Base-by-base conservation (phyloP, 2,888 invertebrate species). In the Caradrina clavipalpis region DNA sequence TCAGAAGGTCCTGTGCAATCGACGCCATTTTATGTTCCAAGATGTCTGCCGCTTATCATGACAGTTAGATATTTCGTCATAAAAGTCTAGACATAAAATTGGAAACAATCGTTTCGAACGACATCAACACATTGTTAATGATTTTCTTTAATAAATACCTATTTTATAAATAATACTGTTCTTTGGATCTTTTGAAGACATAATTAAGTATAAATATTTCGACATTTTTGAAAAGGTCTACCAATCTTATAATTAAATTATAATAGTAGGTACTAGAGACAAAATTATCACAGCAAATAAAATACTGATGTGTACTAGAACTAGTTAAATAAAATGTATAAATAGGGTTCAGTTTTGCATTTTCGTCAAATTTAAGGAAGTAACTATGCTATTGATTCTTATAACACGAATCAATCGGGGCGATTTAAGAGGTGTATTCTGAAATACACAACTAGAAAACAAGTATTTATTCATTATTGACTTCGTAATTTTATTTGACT, bases 271-370 rank as follows among this genome's bases (percentile, higher is more conserved):
- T 64, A 76, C 78, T 75, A 65, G 4, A 69, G 56, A 50, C 75
- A 64, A 75, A 83, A 75, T 70, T 83, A 83, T 83, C 83, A 83
- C 83, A 83, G 83, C 66, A 83, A 83, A 73, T 69, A 65, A 81
- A 71, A 77, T 82, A 82, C 69, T 65, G 63, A 58, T 55, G 4
- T 17, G 60, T 35, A 67, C 64, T 80, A 71, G 64, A 70, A 75
- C 57, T 68, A 69, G 51, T 26, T 57, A 57, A 66, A 15, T 42
- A 42, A 66, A 22, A 67, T 11, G 45, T 54, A 39, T 35, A 2
- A 39, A 11, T 26, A 26, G 4, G 26, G 26, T 26, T 26, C 26
- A 26, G 26, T 26, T 26, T 26, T 26, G 26, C 26, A 26, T 26
- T 3, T 26, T 26, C 26, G 26, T 26, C 26, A 26, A 26, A 26